phyloP scores from a whole-genome alignment of 2,113 vertebrate species.

The Excalfactoria chinensis region DNA sequence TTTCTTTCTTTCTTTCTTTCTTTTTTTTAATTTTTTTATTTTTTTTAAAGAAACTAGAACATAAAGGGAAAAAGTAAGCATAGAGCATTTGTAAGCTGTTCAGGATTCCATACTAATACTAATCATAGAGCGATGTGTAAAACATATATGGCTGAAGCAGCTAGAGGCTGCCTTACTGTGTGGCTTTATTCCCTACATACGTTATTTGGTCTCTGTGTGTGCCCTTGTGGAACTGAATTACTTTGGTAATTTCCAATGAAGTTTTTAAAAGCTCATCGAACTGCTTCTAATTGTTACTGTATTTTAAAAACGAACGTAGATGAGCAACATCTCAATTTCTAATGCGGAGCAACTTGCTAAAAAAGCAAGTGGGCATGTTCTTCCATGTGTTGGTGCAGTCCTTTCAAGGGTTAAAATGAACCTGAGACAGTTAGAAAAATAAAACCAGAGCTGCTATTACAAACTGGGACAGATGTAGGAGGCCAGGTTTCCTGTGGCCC shows the following conservation, averaged over 20 bases:
- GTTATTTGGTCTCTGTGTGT: neutral
- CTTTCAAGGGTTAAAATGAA: conserved; percentile 76
- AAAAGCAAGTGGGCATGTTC: neutral
- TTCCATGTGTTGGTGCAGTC: conserved; percentile 8
- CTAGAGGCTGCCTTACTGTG: neutral
- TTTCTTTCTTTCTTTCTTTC: too few relatives aligned
- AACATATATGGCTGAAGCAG: neutral
- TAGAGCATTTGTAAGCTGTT: neutral
- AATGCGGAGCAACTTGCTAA: neutral
- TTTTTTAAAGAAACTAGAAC: neutral
- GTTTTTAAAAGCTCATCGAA: neutral
- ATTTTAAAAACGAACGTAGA: neutral
- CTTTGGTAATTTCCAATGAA: neutral
- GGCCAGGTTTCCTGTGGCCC: conserved; percentile 87
- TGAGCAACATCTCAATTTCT: neutral
- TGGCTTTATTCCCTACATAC: neutral
- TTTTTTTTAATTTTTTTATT: too few relatives aligned
- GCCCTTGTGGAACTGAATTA: neutral
- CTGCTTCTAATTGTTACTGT: neutral
- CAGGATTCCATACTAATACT: neutral
- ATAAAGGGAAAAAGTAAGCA: neutral
- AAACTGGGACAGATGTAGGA: conserved; percentile 84
- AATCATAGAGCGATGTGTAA: neutral
- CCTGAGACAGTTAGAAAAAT: conserved; percentile 76
- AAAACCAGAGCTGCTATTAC: conserved; percentile 81